These are phyloP conservation scores for Tyrannus savana DNA, from an alignment of 2,113 vertebrate species.

Conservation along the genomic window DNA sequence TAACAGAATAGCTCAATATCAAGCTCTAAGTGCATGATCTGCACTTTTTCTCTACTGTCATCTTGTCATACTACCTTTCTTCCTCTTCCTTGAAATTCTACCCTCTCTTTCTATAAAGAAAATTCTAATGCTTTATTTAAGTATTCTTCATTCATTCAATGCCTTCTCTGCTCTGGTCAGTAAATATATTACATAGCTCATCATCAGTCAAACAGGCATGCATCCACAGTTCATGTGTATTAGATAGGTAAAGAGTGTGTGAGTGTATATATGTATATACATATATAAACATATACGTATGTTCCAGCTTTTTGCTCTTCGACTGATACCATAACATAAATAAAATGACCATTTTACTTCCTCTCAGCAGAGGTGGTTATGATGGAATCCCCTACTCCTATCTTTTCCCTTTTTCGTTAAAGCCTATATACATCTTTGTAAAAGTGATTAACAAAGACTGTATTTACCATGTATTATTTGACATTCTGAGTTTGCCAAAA, in stretches of 20 bases:
- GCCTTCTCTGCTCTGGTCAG: not conserved
- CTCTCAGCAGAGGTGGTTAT: not conserved
- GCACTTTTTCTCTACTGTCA: not conserved
- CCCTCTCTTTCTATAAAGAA: not conserved
- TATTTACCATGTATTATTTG: not conserved
- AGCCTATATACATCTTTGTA: not conserved
- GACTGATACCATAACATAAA: not conserved
- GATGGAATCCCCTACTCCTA: not conserved
- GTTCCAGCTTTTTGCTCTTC: not conserved
- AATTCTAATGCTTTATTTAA: not conserved
- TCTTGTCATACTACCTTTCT: not conserved
- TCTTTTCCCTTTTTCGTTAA: not conserved
- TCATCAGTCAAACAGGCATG: not conserved
- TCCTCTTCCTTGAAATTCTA: not conserved
- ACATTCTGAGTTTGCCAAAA: not conserved
- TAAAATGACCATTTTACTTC: accelerated
- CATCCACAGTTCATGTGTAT: not conserved
- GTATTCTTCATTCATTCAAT: not conserved
- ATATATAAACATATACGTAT: too few species aligned
- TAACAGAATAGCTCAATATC: not conserved
- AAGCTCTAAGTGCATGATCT: not conserved
- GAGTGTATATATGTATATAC: too few species aligned
- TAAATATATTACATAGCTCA: not conserved
- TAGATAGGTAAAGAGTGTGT: not conserved
- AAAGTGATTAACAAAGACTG: not conserved